Conservation (phyloP, 2,113 vertebrate genomes). For the Grammomys surdaster region DNA sequence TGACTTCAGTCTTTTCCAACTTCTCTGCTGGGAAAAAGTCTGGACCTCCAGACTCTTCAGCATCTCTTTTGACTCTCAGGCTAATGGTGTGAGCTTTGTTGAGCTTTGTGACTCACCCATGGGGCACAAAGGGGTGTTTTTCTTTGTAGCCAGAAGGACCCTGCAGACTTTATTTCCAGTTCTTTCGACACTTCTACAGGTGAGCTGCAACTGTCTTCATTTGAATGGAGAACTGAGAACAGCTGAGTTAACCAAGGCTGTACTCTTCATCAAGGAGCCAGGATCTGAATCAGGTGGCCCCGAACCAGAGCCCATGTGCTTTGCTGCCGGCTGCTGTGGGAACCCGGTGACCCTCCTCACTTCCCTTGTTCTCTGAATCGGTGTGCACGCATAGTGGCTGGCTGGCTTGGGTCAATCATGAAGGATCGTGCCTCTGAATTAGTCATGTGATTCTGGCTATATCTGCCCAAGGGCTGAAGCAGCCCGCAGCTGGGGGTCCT, state of each 20-base stretch:
- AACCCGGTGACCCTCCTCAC: background rate
- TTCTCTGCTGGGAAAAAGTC: background rate
- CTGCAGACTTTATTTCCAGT: background rate
- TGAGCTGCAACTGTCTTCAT: background rate
- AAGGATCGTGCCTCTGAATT: background rate
- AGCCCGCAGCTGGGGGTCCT: background rate
- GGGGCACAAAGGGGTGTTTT: background rate
- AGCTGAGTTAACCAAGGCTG: background rate
- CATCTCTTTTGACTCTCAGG: background rate
- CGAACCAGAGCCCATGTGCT: background rate
- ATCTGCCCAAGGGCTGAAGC: accelerated
- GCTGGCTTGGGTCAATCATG: background rate
- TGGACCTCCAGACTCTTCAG: background rate
- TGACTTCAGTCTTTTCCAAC: background rate
- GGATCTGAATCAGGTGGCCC: background rate
- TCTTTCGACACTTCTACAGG: background rate
- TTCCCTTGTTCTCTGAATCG: background rate
- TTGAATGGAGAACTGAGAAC: background rate
- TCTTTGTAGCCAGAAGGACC: background rate
- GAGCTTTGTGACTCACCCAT: background rate
- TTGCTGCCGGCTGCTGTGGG: no score
- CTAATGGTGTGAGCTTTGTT: background rate
- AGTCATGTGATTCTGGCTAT: background rate
- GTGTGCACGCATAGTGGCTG: accelerated
- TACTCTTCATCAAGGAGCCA: background rate